phyloP scores from a whole-genome alignment of 1,140 invertebrate species.

The Ectropis grisescens region DNA sequence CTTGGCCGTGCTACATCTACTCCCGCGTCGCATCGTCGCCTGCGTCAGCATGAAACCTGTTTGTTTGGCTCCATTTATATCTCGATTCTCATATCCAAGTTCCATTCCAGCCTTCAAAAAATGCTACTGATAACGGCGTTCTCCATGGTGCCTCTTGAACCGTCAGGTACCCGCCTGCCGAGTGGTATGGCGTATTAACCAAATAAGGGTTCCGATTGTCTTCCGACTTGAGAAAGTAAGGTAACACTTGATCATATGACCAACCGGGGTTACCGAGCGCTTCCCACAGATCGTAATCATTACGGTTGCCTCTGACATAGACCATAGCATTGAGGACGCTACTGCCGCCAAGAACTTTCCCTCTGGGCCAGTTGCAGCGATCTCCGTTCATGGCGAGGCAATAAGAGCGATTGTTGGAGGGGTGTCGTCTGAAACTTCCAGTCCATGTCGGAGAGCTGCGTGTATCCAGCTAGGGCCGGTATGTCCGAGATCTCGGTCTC shows the following conservation, averaged over 20 bases:
- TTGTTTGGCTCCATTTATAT: constrained; percentile 87
- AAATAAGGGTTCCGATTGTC: constrained; percentile 88
- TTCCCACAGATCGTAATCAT: constrained; percentile 95
- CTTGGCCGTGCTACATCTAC: constrained; percentile 89
- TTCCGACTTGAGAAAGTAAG: constrained; percentile 91
- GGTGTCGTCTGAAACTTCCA: constrained; percentile 94
- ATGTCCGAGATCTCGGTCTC: constrained; percentile 86
- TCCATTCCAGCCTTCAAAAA: constrained; percentile 86
- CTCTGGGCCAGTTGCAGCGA: constrained; percentile 89
- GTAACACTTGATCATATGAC: constrained; percentile 89
- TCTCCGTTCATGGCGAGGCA: constrained; percentile 87
- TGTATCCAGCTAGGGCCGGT: constrained; percentile 81
- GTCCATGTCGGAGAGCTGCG: constrained; percentile 85
- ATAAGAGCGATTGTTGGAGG: constrained; percentile 80
- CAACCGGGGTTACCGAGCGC: constrained; percentile 88
- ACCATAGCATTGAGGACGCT: constrained; percentile 96
- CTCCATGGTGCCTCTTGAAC: constrained; percentile 88
- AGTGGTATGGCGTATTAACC: constrained; percentile 80
- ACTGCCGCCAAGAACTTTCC: constrained; percentile 92
- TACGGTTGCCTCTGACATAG: constrained; percentile 91
- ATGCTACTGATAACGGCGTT: constrained; percentile 82
- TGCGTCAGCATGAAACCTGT: constrained; percentile 89
- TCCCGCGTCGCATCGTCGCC: constrained; percentile 87
- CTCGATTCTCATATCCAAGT: constrained; percentile 83
- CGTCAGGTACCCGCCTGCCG: constrained; percentile 83